These are phyloP conservation scores for Nemoura dubitans DNA, from an alignment of 2,888 invertebrate genomes.

Conservation along the genomic window DNA sequence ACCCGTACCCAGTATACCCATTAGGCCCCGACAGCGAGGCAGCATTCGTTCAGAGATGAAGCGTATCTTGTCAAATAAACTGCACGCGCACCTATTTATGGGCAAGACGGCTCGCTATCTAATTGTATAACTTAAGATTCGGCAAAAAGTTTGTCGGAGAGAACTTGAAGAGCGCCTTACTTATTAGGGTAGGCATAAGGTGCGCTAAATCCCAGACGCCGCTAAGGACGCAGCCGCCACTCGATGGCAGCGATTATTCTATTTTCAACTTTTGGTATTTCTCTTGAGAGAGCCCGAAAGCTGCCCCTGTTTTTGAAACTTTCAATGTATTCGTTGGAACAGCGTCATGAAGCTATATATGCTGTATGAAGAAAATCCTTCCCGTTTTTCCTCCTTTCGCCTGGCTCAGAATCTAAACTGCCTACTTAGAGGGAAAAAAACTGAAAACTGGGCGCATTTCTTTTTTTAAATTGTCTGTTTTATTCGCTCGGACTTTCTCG, in stretches of 20 bases:
- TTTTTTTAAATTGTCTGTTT: conserved; percentile 34
- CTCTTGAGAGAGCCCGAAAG: conserved; percentile 16
- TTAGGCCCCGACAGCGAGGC: too few relatives aligned
- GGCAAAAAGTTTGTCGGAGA: conserved; percentile 20
- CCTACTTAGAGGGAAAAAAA: conserved; percentile 29
- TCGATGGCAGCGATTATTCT: not conserved
- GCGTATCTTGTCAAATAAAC: not conserved
- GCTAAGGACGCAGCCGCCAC: not conserved
- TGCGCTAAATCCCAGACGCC: conserved; percentile 16
- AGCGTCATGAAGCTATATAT: not conserved
- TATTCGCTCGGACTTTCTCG: conserved; percentile 26
- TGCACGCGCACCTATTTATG: not conserved
- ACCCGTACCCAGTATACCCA: too few relatives aligned
- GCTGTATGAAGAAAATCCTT: not conserved
- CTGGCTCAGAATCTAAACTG: conserved; percentile 40
- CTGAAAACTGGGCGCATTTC: conserved; percentile 30
- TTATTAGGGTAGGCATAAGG: conserved; percentile 7
- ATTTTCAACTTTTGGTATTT: conserved; percentile 31
- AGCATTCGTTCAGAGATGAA: too few relatives aligned
- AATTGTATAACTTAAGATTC: conserved; percentile 20
- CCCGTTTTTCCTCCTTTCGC: not conserved
- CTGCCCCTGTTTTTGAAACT: conserved; percentile 19
- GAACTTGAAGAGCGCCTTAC: not conserved
- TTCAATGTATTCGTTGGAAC: not conserved
- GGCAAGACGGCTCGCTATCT: not conserved